Conservation (phyloP, 2,888 invertebrate species). For the Agapostemon virescens region DNA sequence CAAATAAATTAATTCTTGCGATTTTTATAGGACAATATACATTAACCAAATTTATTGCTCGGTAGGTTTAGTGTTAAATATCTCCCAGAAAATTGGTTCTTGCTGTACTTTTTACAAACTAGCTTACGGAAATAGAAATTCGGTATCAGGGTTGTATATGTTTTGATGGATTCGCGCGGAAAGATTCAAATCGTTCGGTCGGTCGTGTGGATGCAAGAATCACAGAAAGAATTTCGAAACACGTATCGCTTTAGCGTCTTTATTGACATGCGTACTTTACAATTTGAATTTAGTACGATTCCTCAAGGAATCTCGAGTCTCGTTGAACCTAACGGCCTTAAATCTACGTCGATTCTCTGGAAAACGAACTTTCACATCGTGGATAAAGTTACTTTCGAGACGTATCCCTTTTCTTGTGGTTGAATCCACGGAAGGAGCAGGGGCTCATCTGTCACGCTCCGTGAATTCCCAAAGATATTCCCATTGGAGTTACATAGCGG, state of each 20-base stretch:
- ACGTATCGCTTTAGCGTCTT: constrained; percentile 48
- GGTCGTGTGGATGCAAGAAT: neutral
- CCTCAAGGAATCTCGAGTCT: constrained; percentile 26
- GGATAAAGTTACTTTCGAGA: constrained; percentile 37
- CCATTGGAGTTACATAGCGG: neutral
- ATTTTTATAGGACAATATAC: too few relatives aligned
- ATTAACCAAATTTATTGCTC: too few relatives aligned
- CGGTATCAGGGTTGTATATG: neutral
- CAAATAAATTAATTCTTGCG: too few relatives aligned
- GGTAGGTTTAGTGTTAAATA: too few relatives aligned
- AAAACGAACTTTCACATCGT: constrained; percentile 31
- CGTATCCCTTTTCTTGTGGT: neutral
- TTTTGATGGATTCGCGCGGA: too few relatives aligned
- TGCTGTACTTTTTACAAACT: neutral
- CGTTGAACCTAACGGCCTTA: constrained; percentile 32
- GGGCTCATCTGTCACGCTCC: constrained; percentile 67
- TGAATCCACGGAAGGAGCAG: constrained; percentile 57
- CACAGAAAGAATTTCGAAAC: neutral
- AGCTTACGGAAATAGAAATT: neutral
- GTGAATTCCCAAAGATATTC: constrained; percentile 11
- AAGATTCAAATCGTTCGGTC: neutral
- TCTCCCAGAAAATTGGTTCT: too few relatives aligned
- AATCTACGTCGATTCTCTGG: constrained; percentile 28
- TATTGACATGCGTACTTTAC: constrained; percentile 62
- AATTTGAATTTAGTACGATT: constrained; percentile 48